Conservation (phyloP, 2,888 invertebrate species). For the Drosophila peninsularis region DNA sequence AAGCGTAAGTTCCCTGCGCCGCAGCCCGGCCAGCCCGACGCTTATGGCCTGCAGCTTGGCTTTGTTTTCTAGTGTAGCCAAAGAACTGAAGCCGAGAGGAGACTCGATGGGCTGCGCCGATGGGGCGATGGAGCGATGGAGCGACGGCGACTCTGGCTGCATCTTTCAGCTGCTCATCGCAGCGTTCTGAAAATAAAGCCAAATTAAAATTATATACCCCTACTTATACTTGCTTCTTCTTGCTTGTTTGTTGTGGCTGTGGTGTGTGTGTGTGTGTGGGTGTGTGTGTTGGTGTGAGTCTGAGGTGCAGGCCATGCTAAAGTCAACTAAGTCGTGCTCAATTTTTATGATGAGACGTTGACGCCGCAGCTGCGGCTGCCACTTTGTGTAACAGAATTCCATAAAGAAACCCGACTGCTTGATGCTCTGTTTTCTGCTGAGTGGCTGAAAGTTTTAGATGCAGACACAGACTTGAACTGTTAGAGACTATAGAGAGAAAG, state of each 20-base stretch:
- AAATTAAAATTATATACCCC: conserved; percentile 76
- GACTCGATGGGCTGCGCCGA: background rate
- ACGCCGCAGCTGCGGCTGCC: conserved; percentile 38
- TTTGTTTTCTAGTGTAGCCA: conserved; percentile 59
- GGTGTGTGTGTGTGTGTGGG: conserved; percentile 1
- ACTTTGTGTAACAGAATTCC: conserved; percentile 52
- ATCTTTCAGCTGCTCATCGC: conserved; percentile 59
- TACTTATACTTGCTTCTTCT: conserved; percentile 22
- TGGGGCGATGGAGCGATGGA: background rate
- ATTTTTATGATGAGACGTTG: conserved; percentile 74
- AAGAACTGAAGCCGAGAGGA: background rate
- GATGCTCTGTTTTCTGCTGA: background rate
- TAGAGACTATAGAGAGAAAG: too few relatives aligned
- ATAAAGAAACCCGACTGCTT: background rate
- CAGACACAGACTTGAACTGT: background rate
- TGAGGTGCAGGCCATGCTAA: conserved; percentile 47
- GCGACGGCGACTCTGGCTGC: background rate
- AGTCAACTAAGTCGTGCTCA: conserved; percentile 79
- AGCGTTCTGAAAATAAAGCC: conserved; percentile 75
- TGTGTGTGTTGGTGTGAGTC: conserved; percentile 6
- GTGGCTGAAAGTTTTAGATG: background rate
- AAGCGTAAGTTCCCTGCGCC: conserved; percentile 43
- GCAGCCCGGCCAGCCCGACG: background rate
- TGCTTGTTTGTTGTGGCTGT: conserved; percentile 13
- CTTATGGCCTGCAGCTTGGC: conserved; percentile 57